phyloP scores from a whole-genome alignment of 2,888 invertebrate genomes.

The Ellobium chinense region DNA sequence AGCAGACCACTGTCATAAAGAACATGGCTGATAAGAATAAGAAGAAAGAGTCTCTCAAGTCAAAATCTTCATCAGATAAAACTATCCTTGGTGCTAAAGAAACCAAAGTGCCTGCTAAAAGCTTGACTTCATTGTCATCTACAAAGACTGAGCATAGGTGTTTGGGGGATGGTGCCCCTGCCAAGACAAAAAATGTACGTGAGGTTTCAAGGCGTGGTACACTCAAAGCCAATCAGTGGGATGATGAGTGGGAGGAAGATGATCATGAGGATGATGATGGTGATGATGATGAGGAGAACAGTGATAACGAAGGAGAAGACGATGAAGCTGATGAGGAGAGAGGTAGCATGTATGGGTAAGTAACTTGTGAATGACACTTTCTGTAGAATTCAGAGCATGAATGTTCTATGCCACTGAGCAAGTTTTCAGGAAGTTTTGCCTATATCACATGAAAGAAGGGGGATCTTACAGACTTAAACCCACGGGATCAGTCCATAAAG shows the following conservation, averaged over 20 bases:
- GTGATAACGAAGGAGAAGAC: conserved; percentile 40
- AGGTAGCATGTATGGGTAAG: conserved; percentile 22
- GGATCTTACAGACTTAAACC: too few species aligned
- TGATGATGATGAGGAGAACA: conserved; percentile 47
- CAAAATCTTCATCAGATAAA: neutral
- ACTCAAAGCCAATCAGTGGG: neutral
- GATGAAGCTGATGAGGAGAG: conserved; percentile 47
- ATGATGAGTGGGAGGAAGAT: conserved; percentile 6
- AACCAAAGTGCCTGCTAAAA: neutral
- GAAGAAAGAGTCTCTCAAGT: neutral
- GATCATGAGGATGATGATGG: conserved; percentile 47
- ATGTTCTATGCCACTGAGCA: too few species aligned
- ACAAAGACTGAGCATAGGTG: conserved; percentile 61
- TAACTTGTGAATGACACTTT: too few species aligned
- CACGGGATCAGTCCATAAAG: too few species aligned
- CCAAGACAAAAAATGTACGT: conserved; percentile 42
- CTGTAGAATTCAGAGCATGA: too few species aligned
- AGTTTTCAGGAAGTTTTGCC: too few species aligned
- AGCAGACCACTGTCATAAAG: too few species aligned
- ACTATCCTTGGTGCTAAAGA: neutral
- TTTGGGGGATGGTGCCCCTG: conserved; percentile 65
- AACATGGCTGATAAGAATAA: too few species aligned
- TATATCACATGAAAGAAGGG: too few species aligned
- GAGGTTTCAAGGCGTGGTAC: conserved; percentile 37
- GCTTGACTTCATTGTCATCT: neutral